A percentile compares a stretch with the other conserved stretches of the same genome.
Conservation (phyloP, 23 tunicate species). For the Styela plicata region DNA sequence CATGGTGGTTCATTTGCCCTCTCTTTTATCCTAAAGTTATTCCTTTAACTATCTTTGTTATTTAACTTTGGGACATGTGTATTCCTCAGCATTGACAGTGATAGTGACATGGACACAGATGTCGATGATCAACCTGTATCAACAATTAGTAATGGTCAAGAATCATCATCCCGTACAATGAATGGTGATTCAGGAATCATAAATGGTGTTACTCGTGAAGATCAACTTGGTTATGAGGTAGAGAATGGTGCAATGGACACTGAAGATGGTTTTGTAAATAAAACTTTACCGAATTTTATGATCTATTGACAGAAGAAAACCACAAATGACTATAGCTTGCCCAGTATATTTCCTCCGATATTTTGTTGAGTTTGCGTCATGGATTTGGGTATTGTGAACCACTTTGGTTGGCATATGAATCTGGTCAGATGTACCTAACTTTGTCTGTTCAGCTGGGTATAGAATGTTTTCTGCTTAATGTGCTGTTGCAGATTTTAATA, state of each 20-base stretch:
- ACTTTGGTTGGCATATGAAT: no score
- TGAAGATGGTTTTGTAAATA: not conserved
- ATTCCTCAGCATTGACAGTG: conserved; percentile 42
- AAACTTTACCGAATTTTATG: not conserved
- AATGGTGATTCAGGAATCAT: conserved; percentile 12
- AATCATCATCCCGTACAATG: not conserved
- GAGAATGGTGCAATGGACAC: conserved; percentile 21
- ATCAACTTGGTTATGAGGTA: not conserved
- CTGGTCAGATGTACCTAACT: no score
- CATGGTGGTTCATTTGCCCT: no score
- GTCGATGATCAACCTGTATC: conserved; percentile 39
- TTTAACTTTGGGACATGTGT: no score
- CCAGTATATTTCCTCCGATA: no score
- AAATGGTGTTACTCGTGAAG: conserved; percentile 3
- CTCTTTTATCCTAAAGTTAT: no score
- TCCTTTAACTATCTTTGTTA: no score
- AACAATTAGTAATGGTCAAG: conserved; percentile 7
- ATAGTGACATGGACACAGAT: conserved; percentile 86
- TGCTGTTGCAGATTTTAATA: no score
- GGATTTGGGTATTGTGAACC: no score
- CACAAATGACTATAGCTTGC: not conserved
- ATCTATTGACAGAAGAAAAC: not conserved
- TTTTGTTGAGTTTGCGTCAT: no score
- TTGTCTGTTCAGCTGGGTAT: no score
- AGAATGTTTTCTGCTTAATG: no score